phyloP scores from a whole-genome alignment of 2,888 invertebrate species.

The Heliconius sara region DNA sequence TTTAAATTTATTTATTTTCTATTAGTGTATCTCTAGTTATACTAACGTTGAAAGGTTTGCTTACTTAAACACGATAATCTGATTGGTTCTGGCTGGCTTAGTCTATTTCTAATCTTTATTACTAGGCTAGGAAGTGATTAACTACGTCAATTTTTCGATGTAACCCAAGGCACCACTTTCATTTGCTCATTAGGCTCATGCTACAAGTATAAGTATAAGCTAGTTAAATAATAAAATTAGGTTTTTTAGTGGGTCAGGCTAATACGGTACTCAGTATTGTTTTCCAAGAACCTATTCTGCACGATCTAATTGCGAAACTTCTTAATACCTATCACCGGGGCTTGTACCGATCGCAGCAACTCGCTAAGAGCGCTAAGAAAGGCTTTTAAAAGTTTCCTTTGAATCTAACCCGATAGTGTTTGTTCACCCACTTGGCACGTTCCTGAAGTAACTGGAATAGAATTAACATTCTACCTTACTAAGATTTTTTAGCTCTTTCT shows the following conservation, averaged over 20 bases:
- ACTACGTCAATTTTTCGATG: too few species aligned
- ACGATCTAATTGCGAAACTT: constrained; percentile 49
- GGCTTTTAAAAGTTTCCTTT: constrained; percentile 50
- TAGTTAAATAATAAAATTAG: not conserved
- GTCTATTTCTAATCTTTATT: too few species aligned
- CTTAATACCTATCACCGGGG: constrained; percentile 47
- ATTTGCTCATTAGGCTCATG: too few species aligned
- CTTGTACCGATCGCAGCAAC: constrained; percentile 26
- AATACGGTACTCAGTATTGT: constrained; percentile 32
- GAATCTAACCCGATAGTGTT: constrained; percentile 45
- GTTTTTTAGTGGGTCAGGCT: not conserved
- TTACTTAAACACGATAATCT: too few species aligned
- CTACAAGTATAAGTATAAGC: not conserved
- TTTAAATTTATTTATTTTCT: too few species aligned
- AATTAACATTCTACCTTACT: constrained; percentile 33
- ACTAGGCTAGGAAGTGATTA: too few species aligned
- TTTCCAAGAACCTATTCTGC: constrained; percentile 37
- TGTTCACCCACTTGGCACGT: constrained; percentile 39
- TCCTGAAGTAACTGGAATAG: constrained; percentile 30
- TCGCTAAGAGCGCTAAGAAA: constrained; percentile 43
- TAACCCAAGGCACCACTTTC: too few species aligned
- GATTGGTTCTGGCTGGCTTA: too few species aligned
- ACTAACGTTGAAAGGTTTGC: too few species aligned
- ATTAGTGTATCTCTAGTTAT: too few species aligned
- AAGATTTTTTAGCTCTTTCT: not conserved